A percentile compares a stretch with the other conserved stretches of the same genome.
Evolutionary conservation across 1,140 invertebrate genomes (phyloP).

Genomic region (Danaus melanippus): DNA sequence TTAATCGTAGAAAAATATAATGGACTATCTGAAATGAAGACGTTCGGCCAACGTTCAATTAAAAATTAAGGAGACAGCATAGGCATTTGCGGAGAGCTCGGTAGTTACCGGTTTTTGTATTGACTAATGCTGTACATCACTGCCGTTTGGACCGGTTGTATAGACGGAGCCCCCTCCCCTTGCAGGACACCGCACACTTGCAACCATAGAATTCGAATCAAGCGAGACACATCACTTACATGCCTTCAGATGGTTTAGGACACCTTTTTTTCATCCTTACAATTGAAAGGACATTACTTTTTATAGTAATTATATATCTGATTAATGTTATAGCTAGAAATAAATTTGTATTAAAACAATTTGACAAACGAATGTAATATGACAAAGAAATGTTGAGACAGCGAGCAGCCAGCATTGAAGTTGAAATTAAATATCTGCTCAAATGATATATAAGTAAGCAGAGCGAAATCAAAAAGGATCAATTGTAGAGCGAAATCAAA

Average conservation of each 20-base stretch:
- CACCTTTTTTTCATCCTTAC: too few relatives aligned
- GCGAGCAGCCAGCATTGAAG: too few relatives aligned
- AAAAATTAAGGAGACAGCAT: slow-evolving; percentile 33
- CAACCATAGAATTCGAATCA: slow-evolving; percentile 9
- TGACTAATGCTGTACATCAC: slow-evolving; percentile 52
- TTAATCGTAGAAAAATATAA: neutral
- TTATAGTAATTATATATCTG: too few relatives aligned
- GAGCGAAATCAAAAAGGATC: slow-evolving; percentile 1
- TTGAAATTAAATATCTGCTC: too few relatives aligned
- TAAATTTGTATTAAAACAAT: too few relatives aligned
- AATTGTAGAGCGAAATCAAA: slow-evolving; percentile 22
- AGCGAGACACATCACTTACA: too few relatives aligned
- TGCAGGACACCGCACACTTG: slow-evolving; percentile 32
- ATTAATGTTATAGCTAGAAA: too few relatives aligned
- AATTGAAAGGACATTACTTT: too few relatives aligned
- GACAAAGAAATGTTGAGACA: too few relatives aligned
- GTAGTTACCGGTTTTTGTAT: slow-evolving; percentile 53
- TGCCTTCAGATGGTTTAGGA: too few relatives aligned
- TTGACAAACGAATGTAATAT: too few relatives aligned
- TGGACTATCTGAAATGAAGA: slow-evolving; percentile 24
- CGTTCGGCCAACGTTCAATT: slow-evolving; percentile 35
- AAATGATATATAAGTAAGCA: too few relatives aligned
- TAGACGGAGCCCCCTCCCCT: slow-evolving; percentile 33
- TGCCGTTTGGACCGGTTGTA: slow-evolving; percentile 50
- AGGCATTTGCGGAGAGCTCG: slow-evolving; percentile 27